These are phyloP conservation scores for Agrochola litura DNA, from an alignment of 2,888 invertebrate species.

Conservation along the genomic window DNA sequence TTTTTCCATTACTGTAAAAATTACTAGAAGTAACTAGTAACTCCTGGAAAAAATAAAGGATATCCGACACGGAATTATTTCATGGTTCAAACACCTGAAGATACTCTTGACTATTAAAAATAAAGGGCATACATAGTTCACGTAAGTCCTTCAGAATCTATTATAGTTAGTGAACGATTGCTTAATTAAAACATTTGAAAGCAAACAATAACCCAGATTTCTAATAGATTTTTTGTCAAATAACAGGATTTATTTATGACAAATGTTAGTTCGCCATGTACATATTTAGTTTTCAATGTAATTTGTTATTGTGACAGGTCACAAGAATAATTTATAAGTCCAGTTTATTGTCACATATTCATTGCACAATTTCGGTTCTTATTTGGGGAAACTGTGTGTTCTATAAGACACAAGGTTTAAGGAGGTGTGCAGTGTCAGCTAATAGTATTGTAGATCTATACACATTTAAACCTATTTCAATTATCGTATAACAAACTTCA, in stretches of 20 bases:
- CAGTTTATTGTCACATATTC: not conserved
- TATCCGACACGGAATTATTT: not conserved
- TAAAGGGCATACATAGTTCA: not conserved
- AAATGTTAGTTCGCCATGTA: slow-evolving; percentile 1
- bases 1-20: not conserved
- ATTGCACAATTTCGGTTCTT: not conserved
- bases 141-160: not conserved
- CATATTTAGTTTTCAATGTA: slow-evolving; percentile 10
- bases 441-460: not conserved
- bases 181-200: slow-evolving; percentile 4
- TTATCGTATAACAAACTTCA: not conserved
- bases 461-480: not conserved
- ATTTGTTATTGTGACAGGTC: slow-evolving; percentile 27
- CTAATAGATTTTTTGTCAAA: slow-evolving; percentile 1
- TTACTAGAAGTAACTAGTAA: not conserved
- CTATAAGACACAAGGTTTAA: not conserved
- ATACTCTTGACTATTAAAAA: not conserved
- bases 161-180: not conserved
- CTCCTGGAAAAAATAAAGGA: not conserved
- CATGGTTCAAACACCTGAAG: not conserved
- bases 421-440: not conserved
- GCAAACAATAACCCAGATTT: slow-evolving; percentile 18
- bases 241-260: slow-evolving; percentile 9
- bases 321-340: slow-evolving; percentile 16
- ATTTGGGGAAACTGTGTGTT: slow-evolving; percentile 13